Evolutionary conservation across 1,140 invertebrate species (phyloP).

Genomic region (Aphidius ervi): DNA sequence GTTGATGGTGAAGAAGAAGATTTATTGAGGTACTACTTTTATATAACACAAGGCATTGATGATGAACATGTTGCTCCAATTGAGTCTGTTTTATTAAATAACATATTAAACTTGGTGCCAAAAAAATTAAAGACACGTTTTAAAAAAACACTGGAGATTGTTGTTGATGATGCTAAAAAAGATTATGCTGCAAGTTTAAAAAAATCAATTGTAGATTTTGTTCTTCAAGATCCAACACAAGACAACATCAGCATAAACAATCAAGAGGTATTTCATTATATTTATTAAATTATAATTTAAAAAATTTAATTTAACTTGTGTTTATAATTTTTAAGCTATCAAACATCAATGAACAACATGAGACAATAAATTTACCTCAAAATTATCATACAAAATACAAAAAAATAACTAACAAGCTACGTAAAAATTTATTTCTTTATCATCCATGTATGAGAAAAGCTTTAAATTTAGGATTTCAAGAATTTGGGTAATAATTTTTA

Average conservation of each 20-base stretch:
- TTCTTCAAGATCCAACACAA: slow-evolving; percentile 68
- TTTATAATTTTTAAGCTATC: slow-evolving; percentile 12
- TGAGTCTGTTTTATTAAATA: slow-evolving; percentile 53
- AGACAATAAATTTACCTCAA: slow-evolving; percentile 29
- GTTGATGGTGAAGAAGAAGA: slow-evolving; percentile 61
- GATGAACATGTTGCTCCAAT: slow-evolving; percentile 80
- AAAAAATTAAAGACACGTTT: slow-evolving; percentile 54
- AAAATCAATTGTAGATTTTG: slow-evolving; percentile 84
- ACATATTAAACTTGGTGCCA: slow-evolving; percentile 53
- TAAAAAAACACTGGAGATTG: slow-evolving; percentile 55
- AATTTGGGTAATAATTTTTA: slow-evolving; percentile 60
- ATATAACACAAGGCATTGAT: slow-evolving; percentile 83
- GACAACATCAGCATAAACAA: slow-evolving; percentile 14
- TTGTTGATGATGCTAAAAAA: slow-evolving; percentile 65
- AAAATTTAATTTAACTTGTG: background rate
- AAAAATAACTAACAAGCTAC: slow-evolving; percentile 40
- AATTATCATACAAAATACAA: slow-evolving; percentile 28
- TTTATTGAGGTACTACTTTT: slow-evolving; percentile 82
- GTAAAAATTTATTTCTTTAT: slow-evolving; percentile 69
- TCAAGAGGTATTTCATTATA: slow-evolving; percentile 12
- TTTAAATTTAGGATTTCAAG: slow-evolving; percentile 75
- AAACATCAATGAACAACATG: slow-evolving; percentile 31
- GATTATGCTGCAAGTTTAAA: slow-evolving; percentile 83
- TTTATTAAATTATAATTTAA: background rate
- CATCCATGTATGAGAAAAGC: slow-evolving; percentile 80